Percentiles rank a stretch among this genome's conserved stretches.
phyloP scores from a whole-genome alignment of 2,797 vertebrate genomes.

The Eleutherodactylus coqui region DNA sequence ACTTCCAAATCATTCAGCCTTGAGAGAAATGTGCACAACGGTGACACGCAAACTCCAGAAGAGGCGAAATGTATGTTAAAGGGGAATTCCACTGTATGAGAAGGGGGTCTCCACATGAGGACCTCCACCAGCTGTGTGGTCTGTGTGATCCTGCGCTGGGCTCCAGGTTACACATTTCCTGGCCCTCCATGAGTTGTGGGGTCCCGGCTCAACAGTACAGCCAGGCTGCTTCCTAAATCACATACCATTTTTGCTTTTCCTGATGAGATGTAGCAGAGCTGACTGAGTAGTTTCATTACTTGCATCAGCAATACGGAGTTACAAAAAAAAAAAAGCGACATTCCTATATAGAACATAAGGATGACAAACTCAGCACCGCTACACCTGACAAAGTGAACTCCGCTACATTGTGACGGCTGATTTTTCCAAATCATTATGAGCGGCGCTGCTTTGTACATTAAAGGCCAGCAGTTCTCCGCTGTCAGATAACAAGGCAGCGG shows the following conservation, averaged over 20 bases:
- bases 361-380: not conserved
- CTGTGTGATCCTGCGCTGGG: no score
- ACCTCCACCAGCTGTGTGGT: not conserved
- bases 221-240: not conserved
- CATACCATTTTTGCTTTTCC: no score
- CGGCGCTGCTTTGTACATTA: constrained; percentile 8
- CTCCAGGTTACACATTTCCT: no score
- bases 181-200: not conserved
- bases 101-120: not conserved
- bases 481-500: constrained; percentile 24
- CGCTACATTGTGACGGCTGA: not conserved
- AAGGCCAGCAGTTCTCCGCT: constrained; percentile 16
- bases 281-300: not conserved
- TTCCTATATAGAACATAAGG: not conserved
- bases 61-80: not conserved
- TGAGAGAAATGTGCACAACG: not conserved
- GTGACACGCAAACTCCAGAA: not conserved
- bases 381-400: not conserved
- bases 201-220: not conserved
- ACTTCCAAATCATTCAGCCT: not conserved
- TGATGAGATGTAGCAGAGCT: not conserved
- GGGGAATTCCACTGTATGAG: not conserved
- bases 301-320: not conserved
- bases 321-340: not conserved
- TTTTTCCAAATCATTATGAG: constrained; percentile 12